Evolutionary conservation across 2,888 invertebrate species (phyloP), one percentile per base, ranked within the genome.

Genomic region (Carpatolechia fugitivella): DNA sequence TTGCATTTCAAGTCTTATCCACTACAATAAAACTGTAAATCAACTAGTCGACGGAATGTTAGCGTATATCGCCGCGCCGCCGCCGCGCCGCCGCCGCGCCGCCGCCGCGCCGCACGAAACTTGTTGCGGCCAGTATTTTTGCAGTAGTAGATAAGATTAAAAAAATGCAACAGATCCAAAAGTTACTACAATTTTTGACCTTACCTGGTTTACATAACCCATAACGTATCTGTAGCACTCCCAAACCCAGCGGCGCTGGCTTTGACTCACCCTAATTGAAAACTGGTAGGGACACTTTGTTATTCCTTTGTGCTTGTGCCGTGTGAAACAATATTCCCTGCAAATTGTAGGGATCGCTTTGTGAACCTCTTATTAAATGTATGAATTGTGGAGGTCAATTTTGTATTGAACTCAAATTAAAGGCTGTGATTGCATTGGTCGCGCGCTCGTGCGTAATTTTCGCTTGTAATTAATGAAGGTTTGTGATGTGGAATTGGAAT

Each of bases 241-340:
- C 18, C 14, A 10, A 5, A 8, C 40, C 16, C 8, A 24, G 24
- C 38, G 7, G 16, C 5, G 13, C 16, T 18, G 5, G 44, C n/a
- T 11, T n/a, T 13, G 47, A 13, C 47, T 47, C 57, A 48, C 57
- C 64, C 58, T 69, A 69, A 69, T 68, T 65, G 65, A 63, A 64
- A 14, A 18, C 50, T 50, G 56, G 44, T 16, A 10, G 44, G 16
- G 41, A 41, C 35, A 41, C 49, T 56, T 52, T 31, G 40, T 53
- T 53, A 46, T 53, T 33, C 31, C 53, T 56, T 52, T 48, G 24
- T 24, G 24, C 16, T 36, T 18, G 50, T 56, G 50, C 50, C 20
- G 16, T 47, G 33, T 44, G 33, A 52, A 52, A 40, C 40, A 52
- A 49, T 50, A 50, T 33, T 14, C 38, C 36, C 29, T 13, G 49